Evolutionary conservation across 2,113 vertebrate species (phyloP).

Genomic region (Astatoreochromis straeleni): DNA sequence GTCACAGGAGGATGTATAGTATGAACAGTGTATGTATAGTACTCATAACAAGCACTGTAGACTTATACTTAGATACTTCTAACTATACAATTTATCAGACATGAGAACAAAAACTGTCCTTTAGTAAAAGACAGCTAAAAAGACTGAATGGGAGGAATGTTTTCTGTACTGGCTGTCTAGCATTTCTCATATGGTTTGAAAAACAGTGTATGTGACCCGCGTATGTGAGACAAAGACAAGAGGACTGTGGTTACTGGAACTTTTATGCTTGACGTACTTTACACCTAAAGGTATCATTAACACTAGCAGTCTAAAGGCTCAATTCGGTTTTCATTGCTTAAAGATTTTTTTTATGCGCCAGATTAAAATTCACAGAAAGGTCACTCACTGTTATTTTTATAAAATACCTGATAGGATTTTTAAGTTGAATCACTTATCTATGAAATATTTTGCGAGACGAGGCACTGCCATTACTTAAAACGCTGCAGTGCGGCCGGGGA

Average conservation of each 20-base stretch:
- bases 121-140: neutral
- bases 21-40: neutral
- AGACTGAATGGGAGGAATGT: neutral
- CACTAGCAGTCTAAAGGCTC: slow-evolving; percentile 1
- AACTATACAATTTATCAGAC: neutral
- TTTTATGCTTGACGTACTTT: slow-evolving; percentile 16
- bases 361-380: slow-evolving; percentile 40
- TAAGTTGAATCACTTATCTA: slow-evolving; percentile 36
- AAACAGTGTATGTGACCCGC: neutral
- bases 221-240: neutral
- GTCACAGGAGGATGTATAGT: neutral
- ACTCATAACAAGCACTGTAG: neutral
- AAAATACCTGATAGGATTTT: slow-evolving; percentile 32
- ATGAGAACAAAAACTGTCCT: neutral
- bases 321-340: slow-evolving; percentile 34
- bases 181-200: neutral
- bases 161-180: neutral
- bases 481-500: neutral
- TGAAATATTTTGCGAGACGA: slow-evolving; percentile 38
- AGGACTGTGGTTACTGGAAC: neutral
- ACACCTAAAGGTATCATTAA: slow-evolving; percentile 44
- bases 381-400: slow-evolving; percentile 36
- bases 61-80: neutral
- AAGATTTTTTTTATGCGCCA: slow-evolving; percentile 28
- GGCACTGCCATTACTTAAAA: slow-evolving; percentile 9